Conservation (phyloP, 2,797 vertebrate species). For the Danio aesculapii region DNA sequence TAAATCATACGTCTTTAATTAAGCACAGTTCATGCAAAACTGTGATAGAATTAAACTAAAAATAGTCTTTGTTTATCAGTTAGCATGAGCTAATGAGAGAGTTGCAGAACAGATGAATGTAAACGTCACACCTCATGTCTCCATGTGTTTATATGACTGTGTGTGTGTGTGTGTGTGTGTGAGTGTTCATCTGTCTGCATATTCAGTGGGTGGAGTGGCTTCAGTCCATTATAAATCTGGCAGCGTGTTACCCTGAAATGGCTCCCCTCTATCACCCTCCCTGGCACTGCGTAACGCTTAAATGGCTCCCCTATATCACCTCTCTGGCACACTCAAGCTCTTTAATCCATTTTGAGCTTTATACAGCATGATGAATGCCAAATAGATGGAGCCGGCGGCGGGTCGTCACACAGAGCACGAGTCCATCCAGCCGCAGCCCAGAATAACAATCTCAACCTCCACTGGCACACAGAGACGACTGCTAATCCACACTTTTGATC, state of each 20-base stretch:
- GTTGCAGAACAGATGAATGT: slow-evolving; percentile 6
- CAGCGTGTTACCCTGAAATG: slow-evolving; percentile 56
- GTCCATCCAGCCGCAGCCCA: slow-evolving; percentile 9
- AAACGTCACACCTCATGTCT: background rate
- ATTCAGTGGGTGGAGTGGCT: slow-evolving; percentile 65
- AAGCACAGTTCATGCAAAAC: background rate
- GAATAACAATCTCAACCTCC: slow-evolving; percentile 19
- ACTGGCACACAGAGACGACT: background rate
- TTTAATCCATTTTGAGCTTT: slow-evolving; percentile 60
- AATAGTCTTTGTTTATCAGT: background rate
- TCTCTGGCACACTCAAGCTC: slow-evolving; percentile 63
- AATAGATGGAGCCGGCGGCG: slow-evolving; percentile 47
- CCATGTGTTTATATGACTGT: slow-evolving; percentile 22
- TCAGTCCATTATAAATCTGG: slow-evolving; percentile 75
- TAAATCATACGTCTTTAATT: too few species aligned
- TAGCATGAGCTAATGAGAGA: background rate
- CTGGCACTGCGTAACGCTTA: slow-evolving; percentile 58
- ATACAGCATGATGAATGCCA: slow-evolving; percentile 60
- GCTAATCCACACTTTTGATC: background rate
- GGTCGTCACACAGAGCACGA: slow-evolving; percentile 14
- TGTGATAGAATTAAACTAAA: background rate
- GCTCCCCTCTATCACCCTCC: slow-evolving; percentile 47
- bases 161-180: slow-evolving; percentile 3
- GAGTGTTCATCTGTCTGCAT: slow-evolving; percentile 57
- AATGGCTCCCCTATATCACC: slow-evolving; percentile 73